These are phyloP conservation scores for Syrphus vitripennis DNA, from an alignment of 2,888 invertebrate species.

Conservation along the genomic window DNA sequence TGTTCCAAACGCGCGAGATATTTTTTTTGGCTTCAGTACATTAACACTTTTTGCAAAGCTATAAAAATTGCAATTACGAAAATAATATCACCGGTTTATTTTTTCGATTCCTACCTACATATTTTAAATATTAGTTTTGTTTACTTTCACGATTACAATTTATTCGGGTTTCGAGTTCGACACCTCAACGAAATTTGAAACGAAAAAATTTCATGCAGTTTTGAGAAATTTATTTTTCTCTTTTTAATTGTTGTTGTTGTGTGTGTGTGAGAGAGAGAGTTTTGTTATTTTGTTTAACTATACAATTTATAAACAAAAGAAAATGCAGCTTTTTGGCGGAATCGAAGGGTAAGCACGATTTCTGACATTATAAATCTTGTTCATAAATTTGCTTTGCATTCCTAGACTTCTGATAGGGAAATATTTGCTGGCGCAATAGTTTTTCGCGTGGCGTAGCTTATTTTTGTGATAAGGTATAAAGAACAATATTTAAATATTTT, in stretches of 20 bases:
- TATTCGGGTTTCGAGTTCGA: background rate
- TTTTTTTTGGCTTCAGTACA: background rate
- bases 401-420: background rate
- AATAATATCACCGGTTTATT: background rate
- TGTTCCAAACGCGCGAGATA: background rate
- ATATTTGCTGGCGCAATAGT: background rate
- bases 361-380: background rate
- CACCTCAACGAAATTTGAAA: background rate
- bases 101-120: background rate
- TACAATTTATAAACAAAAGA: conserved; percentile 37
- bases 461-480: background rate
- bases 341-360: conserved; percentile 63
- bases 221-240: background rate
- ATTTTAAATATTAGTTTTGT: background rate
- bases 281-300: background rate
- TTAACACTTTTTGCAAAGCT: background rate
- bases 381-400: background rate
- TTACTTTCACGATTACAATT: background rate
- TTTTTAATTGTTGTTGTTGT: background rate
- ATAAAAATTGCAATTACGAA: background rate
- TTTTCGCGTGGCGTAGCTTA: background rate
- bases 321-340: conserved; percentile 64
- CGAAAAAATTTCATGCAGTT: background rate
- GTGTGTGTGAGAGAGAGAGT: background rate
- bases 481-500: too few species aligned